Evolutionary conservation across 2,888 invertebrate species (phyloP).

Genomic region (Ophioninae sp.): DNA sequence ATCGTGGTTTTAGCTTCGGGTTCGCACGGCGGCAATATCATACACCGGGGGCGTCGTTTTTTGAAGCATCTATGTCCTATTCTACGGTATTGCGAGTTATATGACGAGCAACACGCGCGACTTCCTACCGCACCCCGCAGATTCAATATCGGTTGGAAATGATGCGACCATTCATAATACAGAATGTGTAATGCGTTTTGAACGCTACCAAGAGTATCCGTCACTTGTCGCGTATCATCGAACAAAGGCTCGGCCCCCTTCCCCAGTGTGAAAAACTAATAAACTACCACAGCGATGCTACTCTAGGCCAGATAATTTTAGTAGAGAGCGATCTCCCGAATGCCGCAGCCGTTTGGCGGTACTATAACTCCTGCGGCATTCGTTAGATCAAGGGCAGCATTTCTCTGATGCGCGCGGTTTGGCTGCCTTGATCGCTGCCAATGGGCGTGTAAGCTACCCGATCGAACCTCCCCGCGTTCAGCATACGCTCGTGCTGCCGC

Average conservation of each 20-base stretch:
- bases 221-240: conserved; percentile 5
- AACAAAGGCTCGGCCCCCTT: neutral
- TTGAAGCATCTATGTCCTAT: neutral
- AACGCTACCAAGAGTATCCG: neutral
- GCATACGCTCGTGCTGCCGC: conserved; percentile 5
- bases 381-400: neutral
- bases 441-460: neutral
- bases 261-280: conserved; percentile 21
- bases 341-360: neutral
- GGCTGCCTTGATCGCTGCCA: conserved; percentile 1
- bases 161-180: conserved; percentile 27
- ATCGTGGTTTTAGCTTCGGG: conserved; percentile 27
- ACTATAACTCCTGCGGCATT: neutral
- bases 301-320: conserved; percentile 1
- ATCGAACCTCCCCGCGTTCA: conserved; percentile 12
- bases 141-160: conserved; percentile 29
- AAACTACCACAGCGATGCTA: conserved; percentile 13
- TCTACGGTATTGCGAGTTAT: neutral
- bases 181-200: conserved; percentile 9
- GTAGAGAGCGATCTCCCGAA: neutral
- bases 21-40: conserved; percentile 36
- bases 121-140: neutral
- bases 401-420: neutral
- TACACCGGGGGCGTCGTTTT: neutral
- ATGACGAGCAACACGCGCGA: neutral